phyloP scores from a whole-genome alignment of 2,888 invertebrate species.

The Deilephila elpenor region DNA sequence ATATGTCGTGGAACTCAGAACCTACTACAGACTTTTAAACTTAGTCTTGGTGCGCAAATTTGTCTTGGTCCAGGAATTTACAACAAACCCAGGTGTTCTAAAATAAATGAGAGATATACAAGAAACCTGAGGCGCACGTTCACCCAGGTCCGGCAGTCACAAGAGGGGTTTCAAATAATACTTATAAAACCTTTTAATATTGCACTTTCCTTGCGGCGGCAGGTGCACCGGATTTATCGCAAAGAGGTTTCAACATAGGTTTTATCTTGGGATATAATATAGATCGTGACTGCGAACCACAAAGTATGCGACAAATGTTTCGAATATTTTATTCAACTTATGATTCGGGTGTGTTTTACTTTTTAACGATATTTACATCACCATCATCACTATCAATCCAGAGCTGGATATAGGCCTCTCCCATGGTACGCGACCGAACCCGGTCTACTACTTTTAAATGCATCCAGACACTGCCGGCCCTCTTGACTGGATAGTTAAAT shows the following conservation, averaged over 20 bases:
- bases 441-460: no score
- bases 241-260: conserved; percentile 33
- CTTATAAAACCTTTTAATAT: conserved; percentile 52
- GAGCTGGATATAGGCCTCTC: no score
- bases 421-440: no score
- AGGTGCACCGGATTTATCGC: conserved; percentile 48
- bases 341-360: background rate
- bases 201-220: conserved; percentile 42
- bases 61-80: no score
- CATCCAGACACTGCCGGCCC: no score
- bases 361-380: background rate
- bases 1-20: no score
- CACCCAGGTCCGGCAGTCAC: conserved; percentile 40
- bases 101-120: conserved; percentile 5
- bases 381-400: no score
- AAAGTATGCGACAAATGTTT: background rate
- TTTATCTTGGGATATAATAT: conserved; percentile 9
- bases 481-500: no score
- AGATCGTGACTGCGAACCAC: background rate
- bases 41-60: no score
- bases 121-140: conserved; percentile 35
- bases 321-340: background rate
- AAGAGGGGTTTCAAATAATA: conserved; percentile 50
- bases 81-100: no score
- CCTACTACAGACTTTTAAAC: no score